A percentile compares a stretch with the other conserved stretches of the same genome.
phyloP scores from a whole-genome alignment of 2,797 vertebrate species.

The Crypturellus tataupa region DNA sequence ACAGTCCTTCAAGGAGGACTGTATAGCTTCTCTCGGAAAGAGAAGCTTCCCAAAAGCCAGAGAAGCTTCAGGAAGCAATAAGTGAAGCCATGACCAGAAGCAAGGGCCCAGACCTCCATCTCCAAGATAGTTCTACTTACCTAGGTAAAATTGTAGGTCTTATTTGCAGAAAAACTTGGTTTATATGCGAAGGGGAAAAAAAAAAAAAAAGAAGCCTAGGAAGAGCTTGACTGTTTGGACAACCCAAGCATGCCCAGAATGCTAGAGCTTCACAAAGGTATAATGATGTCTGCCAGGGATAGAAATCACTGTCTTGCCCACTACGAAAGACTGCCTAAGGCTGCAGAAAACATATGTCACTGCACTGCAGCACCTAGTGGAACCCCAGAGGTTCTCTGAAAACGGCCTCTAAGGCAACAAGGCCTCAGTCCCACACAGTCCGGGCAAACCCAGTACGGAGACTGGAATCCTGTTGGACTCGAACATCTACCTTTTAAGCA shows the following conservation, averaged over 20 bases:
- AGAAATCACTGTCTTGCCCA: background rate
- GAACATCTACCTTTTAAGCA: background rate
- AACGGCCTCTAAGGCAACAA: rapidly evolving
- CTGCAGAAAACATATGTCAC: background rate
- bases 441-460: background rate
- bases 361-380: background rate
- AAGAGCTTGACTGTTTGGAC: background rate
- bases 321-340: background rate
- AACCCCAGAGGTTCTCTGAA: background rate
- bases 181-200: background rate
- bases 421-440: background rate
- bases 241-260: background rate
- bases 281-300: background rate
- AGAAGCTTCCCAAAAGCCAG: background rate
- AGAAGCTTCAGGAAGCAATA: background rate
- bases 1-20: background rate
- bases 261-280: background rate
- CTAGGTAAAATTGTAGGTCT: background rate
- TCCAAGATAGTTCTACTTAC: background rate
- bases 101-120: background rate
- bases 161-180: background rate
- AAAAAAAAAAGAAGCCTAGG: background rate
- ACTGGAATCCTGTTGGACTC: background rate
- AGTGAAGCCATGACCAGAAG: background rate
- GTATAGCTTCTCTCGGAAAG: too few relatives aligned